Conservation (phyloP, 2,888 invertebrate genomes). For the Phoenoteleia sp. region DNA sequence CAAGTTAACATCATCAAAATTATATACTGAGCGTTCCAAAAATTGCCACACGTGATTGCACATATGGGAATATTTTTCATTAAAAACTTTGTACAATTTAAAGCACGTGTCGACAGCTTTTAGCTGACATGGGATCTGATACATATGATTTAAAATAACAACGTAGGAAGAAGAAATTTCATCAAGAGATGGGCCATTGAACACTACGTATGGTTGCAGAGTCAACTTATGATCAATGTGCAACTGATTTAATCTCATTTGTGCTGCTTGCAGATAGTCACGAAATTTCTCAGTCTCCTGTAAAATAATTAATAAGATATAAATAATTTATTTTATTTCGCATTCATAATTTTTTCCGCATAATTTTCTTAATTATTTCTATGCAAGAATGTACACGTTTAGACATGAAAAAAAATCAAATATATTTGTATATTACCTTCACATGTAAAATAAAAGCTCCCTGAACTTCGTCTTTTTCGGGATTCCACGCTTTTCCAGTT, state of each 20-base stretch:
- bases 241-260: background rate
- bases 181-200: constrained; percentile 51
- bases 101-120: constrained; percentile 59
- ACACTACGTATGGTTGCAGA: constrained; percentile 41
- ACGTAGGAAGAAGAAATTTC: constrained; percentile 40
- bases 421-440: constrained; percentile 35
- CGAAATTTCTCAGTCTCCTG: constrained; percentile 29
- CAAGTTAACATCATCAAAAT: constrained; percentile 3
- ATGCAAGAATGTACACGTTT: background rate
- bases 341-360: no score
- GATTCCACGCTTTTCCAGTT: constrained; percentile 45
- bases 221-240: constrained; percentile 28
- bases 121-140: background rate
- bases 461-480: constrained; percentile 36
- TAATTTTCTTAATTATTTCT: no score
- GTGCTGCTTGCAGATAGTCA: background rate
- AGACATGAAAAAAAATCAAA: no score
- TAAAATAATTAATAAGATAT: background rate
- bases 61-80: constrained; percentile 21
- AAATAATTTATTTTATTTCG: background rate
- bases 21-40: constrained; percentile 46
- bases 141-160: constrained; percentile 3
- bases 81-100: constrained; percentile 46
- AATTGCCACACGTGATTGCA: constrained; percentile 63
- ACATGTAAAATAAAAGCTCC: constrained; percentile 55